phyloP scores from a whole-genome alignment of 2,113 vertebrate species.

The Hiodon alosoides region DNA sequence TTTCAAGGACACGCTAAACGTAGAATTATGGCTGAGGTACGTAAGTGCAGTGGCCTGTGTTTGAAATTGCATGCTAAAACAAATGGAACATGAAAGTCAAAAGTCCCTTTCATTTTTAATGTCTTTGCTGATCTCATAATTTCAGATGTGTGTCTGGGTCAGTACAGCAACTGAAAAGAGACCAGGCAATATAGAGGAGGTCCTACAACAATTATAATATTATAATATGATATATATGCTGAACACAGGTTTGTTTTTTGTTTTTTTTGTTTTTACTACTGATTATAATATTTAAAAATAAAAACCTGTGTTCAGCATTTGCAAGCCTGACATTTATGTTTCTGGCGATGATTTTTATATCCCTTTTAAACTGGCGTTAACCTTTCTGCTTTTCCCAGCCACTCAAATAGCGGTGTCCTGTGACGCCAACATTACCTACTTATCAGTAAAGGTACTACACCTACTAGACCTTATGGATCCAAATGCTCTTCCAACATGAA shows the following conservation, averaged over 20 bases:
- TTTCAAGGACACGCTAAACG: neutral
- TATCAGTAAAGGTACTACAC: too few species aligned
- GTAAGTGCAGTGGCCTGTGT: slow-evolving; percentile 17
- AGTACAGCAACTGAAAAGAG: slow-evolving; percentile 14
- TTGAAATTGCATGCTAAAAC: slow-evolving; percentile 11
- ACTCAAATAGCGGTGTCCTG: too few species aligned
- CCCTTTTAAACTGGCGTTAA: too few species aligned
- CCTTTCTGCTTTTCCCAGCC: too few species aligned
- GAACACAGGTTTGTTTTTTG: neutral
- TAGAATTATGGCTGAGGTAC: neutral
- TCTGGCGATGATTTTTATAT: too few species aligned
- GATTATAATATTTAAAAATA: too few species aligned
- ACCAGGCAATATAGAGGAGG: neutral
- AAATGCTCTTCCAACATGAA: too few species aligned
- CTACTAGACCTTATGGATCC: too few species aligned
- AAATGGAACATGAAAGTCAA: slow-evolving; percentile 13
- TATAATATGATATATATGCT: neutral
- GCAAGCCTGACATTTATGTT: too few species aligned
- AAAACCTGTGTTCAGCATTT: too few species aligned
- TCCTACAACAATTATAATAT: neutral
- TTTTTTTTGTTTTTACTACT: neutral
- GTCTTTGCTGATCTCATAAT: slow-evolving; percentile 15
- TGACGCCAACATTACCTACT: too few species aligned
- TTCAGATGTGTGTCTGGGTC: neutral
- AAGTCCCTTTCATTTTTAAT: slow-evolving; percentile 44